Percentiles rank a stretch among this genome's conserved stretches.
These are phyloP conservation scores for Cyclophora albipunctata DNA, from an alignment of 2,888 invertebrate genomes.

Conservation along the genomic window DNA sequence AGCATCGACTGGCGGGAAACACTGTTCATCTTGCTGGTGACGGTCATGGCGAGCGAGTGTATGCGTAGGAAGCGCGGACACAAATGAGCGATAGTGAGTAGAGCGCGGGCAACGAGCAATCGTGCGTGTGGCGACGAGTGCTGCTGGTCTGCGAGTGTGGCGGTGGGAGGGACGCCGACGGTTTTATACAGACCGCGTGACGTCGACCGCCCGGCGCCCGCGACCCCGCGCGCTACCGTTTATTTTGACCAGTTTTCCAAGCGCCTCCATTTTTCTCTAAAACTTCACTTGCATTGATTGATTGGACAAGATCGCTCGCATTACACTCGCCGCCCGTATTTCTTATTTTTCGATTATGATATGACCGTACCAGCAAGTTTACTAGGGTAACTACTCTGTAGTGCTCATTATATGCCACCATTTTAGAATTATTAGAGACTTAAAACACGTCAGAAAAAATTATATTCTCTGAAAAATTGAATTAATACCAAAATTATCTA, in stretches of 20 bases:
- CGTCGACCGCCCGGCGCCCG: constrained; percentile 43
- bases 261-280: constrained; percentile 48
- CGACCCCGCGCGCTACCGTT: constrained; percentile 27
- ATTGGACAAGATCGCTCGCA: constrained; percentile 18
- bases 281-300: constrained; percentile 40
- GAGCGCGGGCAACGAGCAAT: constrained; percentile 46
- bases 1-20: constrained; percentile 68
- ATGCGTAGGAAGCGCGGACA: constrained; percentile 41
- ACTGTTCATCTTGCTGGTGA: constrained; percentile 72
- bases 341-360: neutral
- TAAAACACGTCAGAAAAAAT: too few relatives aligned
- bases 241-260: constrained; percentile 43
- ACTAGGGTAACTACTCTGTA: too few relatives aligned
- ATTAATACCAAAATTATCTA: too few relatives aligned
- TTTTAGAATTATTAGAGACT: too few relatives aligned
- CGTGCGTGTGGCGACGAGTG: constrained; percentile 44
- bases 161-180: constrained; percentile 54
- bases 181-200: constrained; percentile 70
- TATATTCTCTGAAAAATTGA: too few relatives aligned
- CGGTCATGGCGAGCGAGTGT: constrained; percentile 62
- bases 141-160: constrained; percentile 59
- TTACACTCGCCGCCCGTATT: constrained; percentile 4
- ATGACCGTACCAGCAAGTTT: too few relatives aligned
- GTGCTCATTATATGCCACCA: too few relatives aligned
- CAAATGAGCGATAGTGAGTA: constrained; percentile 45